Base-by-base conservation (phyloP, 2,797 vertebrate species). In the Micromesistius poutassou region DNA sequence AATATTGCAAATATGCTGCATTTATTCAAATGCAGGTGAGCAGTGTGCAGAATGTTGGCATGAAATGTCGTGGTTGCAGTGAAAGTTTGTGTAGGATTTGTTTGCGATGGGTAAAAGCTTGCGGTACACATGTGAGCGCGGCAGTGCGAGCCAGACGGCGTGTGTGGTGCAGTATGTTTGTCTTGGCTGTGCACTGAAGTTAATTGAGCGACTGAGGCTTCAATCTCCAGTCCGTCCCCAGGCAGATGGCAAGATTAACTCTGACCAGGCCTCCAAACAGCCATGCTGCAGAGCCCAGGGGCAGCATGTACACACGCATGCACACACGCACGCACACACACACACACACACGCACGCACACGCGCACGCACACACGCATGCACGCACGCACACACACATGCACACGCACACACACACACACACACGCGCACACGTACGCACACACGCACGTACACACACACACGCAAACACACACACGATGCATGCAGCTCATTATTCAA, bases 141-240 rank as follows among this genome's bases (percentile, higher is more conserved):
- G 86, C 84, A 74, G 81, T 81, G 85, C 84, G 77, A 86, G 87
- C 83, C 90, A 90, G 87, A 86, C 79, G 75, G 83, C 46, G 66
- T 81, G 77, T 12, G 68, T 82, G 85, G 85, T 74, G 84, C 85
- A 62, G 84, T 73, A 85, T 91, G 89, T 91, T 92, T 92, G 87
- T 89, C 88, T 89, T 91, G 90, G 90, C 88, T 70, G 82, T 77
- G 87, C 82, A 87, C 91, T 85, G 86, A 89, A 90, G 91, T 92
- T 92, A 94, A 94, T 92, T 93, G 92, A 93, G 90, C 86, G 90
- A 90, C 83, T 72, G 78, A 75, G 76, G 86, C 89, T 89, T 90
- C 89, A 89, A 89, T 91, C 91, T 92, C 85, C 84, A 80, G 86
- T 88, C 88, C 90, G 82, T 89, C 89, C 68, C 35, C 81, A 81